Percentiles rank a stretch among this genome's conserved stretches.
phyloP scores from a whole-genome alignment of 2,888 invertebrate species.

The Acleris sparsana region DNA sequence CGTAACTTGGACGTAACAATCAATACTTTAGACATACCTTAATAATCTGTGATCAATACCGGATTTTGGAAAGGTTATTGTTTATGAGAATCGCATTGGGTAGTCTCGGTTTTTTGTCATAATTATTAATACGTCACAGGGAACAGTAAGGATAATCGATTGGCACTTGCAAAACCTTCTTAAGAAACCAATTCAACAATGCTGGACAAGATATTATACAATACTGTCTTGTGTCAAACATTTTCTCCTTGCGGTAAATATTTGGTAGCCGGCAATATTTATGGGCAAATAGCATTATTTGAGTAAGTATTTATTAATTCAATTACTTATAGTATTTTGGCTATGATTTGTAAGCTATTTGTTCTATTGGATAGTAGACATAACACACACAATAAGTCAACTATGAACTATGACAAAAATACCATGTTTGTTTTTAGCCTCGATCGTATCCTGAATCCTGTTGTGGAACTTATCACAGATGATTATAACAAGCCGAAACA shows the following conservation, averaged over 20 bases:
- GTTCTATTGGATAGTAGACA: too few relatives aligned
- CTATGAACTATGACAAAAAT: too few relatives aligned
- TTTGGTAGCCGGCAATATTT: constrained; percentile 92
- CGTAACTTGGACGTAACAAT: too few relatives aligned
- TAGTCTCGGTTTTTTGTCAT: not conserved
- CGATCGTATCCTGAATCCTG: constrained; percentile 84
- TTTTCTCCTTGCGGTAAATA: constrained; percentile 93
- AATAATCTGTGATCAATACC: too few relatives aligned
- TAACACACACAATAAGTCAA: too few relatives aligned
- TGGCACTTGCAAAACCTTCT: not conserved
- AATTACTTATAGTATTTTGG: not conserved
- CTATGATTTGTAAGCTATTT: too few relatives aligned
- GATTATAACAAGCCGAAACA: constrained; percentile 85
- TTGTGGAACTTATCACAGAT: constrained; percentile 79
- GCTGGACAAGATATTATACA: constrained; percentile 87
- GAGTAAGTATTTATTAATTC: constrained; percentile 84
- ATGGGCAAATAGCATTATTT: constrained; percentile 92
- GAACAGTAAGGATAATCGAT: not conserved
- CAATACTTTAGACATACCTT: too few relatives aligned
- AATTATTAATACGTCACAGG: not conserved
- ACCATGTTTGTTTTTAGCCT: constrained; percentile 74
- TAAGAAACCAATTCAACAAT: constrained; percentile 47
- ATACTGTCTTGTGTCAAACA: constrained; percentile 91
- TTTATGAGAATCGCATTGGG: too few relatives aligned
- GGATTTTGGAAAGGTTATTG: too few relatives aligned